Evolutionary conservation across 2,888 invertebrate species (phyloP), one percentile per base, ranked within the genome.

Genomic region (Polymixis lichenea): DNA sequence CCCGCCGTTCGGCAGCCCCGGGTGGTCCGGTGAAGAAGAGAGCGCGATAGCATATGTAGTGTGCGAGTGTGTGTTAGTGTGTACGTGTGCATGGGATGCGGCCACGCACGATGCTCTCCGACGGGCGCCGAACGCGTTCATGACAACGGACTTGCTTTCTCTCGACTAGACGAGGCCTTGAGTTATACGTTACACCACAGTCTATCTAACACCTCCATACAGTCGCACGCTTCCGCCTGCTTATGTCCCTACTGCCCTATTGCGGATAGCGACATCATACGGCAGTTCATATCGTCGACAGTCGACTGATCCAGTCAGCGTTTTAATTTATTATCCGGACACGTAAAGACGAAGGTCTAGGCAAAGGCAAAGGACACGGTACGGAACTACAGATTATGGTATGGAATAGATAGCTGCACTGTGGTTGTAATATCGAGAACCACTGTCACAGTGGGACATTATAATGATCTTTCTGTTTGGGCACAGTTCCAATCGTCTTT

Each of bases 1-100:
- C 92, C 90, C 93, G 94, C 90, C 95, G 95, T 93, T 93, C 95
- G 95, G 93, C 95, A 90, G 93, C 91, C 87, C 90, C 93, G 86
- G 93, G 93, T 89, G 94, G 93, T 89, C 94, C 95, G 90, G 92
- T 91, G 80, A 92, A 90, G 91, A 95, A 95, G 93, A 92, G 93
- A 90, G 93, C 93, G 92, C 95, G 95, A 93, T 94, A 93, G 91
- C 92, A 89, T 87, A 75, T 76, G 86, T 86, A 86, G 90, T 75
- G 87, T 72, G 72, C 83, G 90, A 77, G 85, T 80, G 86, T 80
- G 87, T 78, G 88, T 82, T 74, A 60, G 87, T 82, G 88, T 81
- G 89, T 84, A 86, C 82, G 88, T 78, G 89, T 77, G 87, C 69
- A 80, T 74, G 80, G 7, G 72, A 32, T 69, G 79, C 72, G 78